Evolutionary conservation across 2,797 vertebrate species (phyloP), one percentile per base, ranked within the genome.

Genomic region (Sarcoramphus papa): DNA sequence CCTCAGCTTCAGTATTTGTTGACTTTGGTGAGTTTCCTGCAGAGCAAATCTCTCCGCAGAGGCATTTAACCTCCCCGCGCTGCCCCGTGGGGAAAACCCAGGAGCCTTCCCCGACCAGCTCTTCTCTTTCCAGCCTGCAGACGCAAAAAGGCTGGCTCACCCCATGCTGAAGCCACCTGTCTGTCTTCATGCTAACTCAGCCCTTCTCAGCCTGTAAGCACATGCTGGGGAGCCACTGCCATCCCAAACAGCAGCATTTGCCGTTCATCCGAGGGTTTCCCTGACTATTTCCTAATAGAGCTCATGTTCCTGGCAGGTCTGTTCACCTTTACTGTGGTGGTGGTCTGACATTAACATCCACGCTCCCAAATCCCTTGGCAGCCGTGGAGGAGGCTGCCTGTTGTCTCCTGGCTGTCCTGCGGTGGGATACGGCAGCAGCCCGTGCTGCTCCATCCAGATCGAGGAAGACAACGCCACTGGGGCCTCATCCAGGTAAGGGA

Each of bases 91-190:
- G 15, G 41, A 63, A 75, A 62, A 68, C 4, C n/a, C 1, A 1
- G 17, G 48, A 56, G 37, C 18, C 27, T 12, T 68, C n/a, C 53
- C 24, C 0, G 0, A 12, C 10, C 59, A n/a, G 37, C 31, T 63
- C 59, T 60, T 59, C 51, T 73, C 72, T 51, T 65, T 40, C 50
- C 48, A 47, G 59, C 48, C 70, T 2, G 0, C 56, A 37, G 37
- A 35, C 0, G 0, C 2, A 4, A 45, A 63, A 60, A 57, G n/a
- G 31, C 16, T 1, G 1, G 37, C 31, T 57, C 5, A 2, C 43
- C 28, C 67, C 54, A 12, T 0, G 18, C 33, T 23, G 25, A 70
- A 83, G 56, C 20, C 3, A 10, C 21, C 37, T 4, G 5, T 37
- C 59, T 48, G 16, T 4, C 21, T 45, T 35, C 35, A 51, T 0